phyloP scores from a whole-genome alignment of 2,888 invertebrate genomes.

The Rhopalosiphum nymphaeae region DNA sequence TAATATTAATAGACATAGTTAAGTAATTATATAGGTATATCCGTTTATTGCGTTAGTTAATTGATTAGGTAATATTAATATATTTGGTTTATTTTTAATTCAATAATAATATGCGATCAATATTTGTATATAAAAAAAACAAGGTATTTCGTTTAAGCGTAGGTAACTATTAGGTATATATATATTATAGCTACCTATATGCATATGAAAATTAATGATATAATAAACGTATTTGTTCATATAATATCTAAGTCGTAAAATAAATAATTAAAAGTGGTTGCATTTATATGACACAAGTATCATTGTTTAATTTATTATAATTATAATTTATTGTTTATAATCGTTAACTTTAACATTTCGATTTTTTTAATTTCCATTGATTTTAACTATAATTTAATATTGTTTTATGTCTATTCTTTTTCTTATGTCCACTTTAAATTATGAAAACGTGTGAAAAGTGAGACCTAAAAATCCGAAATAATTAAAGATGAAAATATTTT shows the following conservation, averaged over 20 bases:
- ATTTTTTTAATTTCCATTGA: neutral
- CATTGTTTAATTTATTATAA: neutral
- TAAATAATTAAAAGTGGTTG: neutral
- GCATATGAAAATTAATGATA: neutral
- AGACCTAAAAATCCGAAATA: neutral
- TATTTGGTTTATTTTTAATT: constrained; percentile 9
- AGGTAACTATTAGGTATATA: neutral
- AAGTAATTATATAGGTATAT: neutral
- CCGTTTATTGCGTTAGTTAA: neutral
- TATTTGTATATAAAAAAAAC: neutral
- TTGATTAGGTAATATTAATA: constrained; percentile 12
- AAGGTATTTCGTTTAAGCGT: neutral
- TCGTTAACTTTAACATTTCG: neutral
- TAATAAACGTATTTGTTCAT: neutral
- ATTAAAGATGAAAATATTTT: neutral
- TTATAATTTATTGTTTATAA: neutral
- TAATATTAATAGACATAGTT: neutral
- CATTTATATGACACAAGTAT: neutral
- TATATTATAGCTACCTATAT: neutral
- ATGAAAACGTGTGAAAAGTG: neutral
- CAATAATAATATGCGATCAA: neutral
- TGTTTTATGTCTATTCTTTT: neutral
- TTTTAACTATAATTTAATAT: neutral
- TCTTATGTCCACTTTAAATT: neutral
- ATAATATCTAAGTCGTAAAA: neutral